These are phyloP conservation scores for Anolis carolinensis DNA, from an alignment of 2,113 vertebrate species.

Conservation along the genomic window DNA sequence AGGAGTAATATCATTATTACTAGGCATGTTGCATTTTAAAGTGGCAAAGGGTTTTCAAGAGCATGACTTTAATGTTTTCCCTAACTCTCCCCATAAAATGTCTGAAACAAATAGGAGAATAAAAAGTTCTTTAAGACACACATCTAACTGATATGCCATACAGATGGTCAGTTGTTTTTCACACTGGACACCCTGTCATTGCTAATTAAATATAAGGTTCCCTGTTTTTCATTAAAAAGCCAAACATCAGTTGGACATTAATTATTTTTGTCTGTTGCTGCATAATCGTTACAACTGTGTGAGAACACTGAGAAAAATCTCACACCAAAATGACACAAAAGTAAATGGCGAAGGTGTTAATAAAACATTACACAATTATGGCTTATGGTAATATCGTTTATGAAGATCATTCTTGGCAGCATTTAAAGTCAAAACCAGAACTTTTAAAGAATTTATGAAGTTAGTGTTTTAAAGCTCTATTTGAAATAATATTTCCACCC, in stretches of 20 bases:
- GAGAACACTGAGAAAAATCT: slow-evolving; percentile 28
- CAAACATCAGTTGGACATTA: not conserved
- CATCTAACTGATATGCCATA: slow-evolving; percentile 58
- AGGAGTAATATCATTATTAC: slow-evolving; percentile 86
- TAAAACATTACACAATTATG: not conserved
- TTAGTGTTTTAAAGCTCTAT: slow-evolving; percentile 6
- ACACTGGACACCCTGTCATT: slow-evolving; percentile 29
- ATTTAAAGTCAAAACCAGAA: slow-evolving; percentile 37
- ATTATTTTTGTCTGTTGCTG: slow-evolving; percentile 34
- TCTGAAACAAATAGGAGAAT: slow-evolving; percentile 72
- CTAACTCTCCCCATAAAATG: slow-evolving; percentile 44
- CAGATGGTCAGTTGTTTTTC: slow-evolving; percentile 55
- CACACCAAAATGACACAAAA: not conserved
- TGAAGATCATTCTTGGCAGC: not conserved
- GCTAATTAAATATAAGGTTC: slow-evolving; percentile 47
- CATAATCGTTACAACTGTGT: slow-evolving; percentile 13
- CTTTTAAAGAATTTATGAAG: slow-evolving; percentile 12
- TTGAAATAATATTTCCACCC: slow-evolving; percentile 21
- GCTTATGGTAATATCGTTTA: not conserved
- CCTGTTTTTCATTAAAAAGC: slow-evolving; percentile 24
- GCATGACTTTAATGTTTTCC: slow-evolving; percentile 70
- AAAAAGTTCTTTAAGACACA: slow-evolving; percentile 55
- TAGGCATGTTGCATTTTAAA: slow-evolving; percentile 79
- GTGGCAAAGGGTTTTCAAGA: slow-evolving; percentile 67
- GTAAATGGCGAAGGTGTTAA: not conserved